Base-by-base conservation (phyloP, 2,888 invertebrate genomes). In the Melanchra persicariae region DNA sequence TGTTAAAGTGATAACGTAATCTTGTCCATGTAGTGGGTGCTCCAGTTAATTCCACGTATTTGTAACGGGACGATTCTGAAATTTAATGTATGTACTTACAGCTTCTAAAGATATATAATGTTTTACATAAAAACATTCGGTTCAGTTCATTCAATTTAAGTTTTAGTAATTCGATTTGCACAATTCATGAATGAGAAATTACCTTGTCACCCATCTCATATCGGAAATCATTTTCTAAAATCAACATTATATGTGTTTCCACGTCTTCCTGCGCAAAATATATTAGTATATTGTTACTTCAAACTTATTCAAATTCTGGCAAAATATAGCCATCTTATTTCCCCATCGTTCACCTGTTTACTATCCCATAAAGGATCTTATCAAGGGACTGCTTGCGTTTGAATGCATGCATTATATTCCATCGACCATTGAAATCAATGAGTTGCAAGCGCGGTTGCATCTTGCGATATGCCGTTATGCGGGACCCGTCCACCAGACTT, bases 391-490 rank as follows among this genome's bases (percentile, higher is more conserved):
- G 74, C 69, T 78, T 54, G 66, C 51, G 15, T 81, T 79, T 81
- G 82, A 76, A 79, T 69, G 65, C 57, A 37, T 67, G 66, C 74
- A 84, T 85, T 82, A 83, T 88, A 85, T 85, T 85, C 83, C 85
- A 82, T 70, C 77, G 67, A 61, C 85, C 70, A 87, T 88, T 88
- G 89, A 88, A 87, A 87, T 88, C 88, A 88, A 88, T 88, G 88
- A 87, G 87, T 59, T 70, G 61, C 66, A 65, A 74, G 68, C 80
- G 47, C 80, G 73, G 65, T 70, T 75, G 64, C 84, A 85, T 87
- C 83, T 85, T 55, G 61, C 55, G 71, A 61, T 70, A 77, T 82
- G 78, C 89, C 87, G 87, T 89, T 88, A 88, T 63, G 71, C 55
- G 65, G 45, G 73, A 60, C 62, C 52, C 26, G 60, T 72, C 71